Evolutionary conservation across 2,113 vertebrate genomes (phyloP).

Genomic region (Tetrax tetrax): DNA sequence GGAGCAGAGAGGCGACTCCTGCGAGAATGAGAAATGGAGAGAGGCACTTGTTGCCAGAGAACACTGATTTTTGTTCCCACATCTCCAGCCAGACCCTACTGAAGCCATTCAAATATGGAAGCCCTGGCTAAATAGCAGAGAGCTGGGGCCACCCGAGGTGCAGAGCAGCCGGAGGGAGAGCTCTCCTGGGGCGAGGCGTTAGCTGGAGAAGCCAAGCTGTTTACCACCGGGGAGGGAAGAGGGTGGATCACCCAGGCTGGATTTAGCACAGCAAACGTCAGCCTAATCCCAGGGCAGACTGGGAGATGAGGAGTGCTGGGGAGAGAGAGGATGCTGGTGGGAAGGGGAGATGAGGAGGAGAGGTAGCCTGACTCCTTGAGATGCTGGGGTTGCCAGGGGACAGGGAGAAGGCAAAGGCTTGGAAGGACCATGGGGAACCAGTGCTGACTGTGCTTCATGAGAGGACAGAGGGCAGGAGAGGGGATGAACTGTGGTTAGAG

Average conservation of each 20-base stretch:
- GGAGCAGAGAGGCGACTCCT: neutral
- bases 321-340: neutral
- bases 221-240: neutral
- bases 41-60: neutral
- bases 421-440: neutral
- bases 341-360: neutral
- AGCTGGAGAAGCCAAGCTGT: neutral
- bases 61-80: neutral
- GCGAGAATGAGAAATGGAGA: neutral
- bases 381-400: neutral
- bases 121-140: neutral
- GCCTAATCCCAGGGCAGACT: neutral
- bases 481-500: neutral
- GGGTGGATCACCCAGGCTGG: neutral
- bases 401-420: neutral
- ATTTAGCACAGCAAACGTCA: neutral
- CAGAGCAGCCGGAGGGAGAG: neutral
- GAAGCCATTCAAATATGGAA: neutral
- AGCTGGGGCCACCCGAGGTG: neutral
- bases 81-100: neutral
- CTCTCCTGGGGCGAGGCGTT: neutral
- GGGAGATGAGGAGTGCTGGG: neutral
- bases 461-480: neutral
- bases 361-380: neutral
- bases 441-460: neutral